Evolutionary conservation across 2,113 vertebrate genomes (phyloP).

Genomic region (human (Homo sapiens)): GRCh38 chr14:51892001-51892500

Average conservation of each 20-base stretch:
- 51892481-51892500: not conserved
- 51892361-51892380: not conserved
- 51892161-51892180: not conserved
- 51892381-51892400: not conserved
- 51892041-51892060: not conserved
- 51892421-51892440: not conserved
- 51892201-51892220: slow-evolving; percentile 2
- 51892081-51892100: not conserved
- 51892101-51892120: slow-evolving; percentile 33
- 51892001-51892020: not conserved
- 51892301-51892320: not conserved
- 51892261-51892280: not conserved
- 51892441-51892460: not conserved
- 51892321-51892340: not conserved
- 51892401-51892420: not conserved
- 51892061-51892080: not conserved
- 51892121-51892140: not conserved
- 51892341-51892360: not conserved
- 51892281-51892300: not conserved
- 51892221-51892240: not conserved
- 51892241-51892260: not conserved
- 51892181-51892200: not conserved
- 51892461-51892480: not conserved
- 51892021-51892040: not conserved
- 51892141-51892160: not conserved